These are phyloP conservation scores for Proterorhinus semilunaris DNA, from an alignment of 2,113 vertebrate species.

Conservation along the genomic window DNA sequence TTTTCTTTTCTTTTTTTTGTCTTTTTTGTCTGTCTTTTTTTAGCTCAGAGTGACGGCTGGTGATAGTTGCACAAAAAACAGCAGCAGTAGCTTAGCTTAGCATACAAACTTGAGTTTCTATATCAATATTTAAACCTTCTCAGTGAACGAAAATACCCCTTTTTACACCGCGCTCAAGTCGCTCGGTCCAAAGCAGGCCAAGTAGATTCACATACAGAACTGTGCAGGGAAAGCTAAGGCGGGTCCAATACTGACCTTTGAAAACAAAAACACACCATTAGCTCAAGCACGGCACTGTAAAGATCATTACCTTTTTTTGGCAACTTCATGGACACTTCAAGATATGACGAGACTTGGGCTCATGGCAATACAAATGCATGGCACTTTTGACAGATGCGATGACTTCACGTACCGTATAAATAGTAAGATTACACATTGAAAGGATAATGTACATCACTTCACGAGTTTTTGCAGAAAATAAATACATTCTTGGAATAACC, in stretches of 20 bases:
- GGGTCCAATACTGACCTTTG: background rate
- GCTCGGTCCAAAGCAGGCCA: constrained; percentile 17
- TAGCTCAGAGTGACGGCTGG: constrained; percentile 76
- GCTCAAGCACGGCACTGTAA: background rate
- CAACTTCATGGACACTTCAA: constrained; percentile 11
- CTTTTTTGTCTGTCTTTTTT: no score
- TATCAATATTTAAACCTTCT: constrained; percentile 29
- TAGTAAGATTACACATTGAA: constrained; percentile 31
- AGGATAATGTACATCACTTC: constrained; percentile 37
- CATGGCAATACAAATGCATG: constrained; percentile 43
- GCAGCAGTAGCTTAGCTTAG: constrained; percentile 41
- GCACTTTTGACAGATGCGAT: constrained; percentile 40
- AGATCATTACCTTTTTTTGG: constrained; percentile 6
- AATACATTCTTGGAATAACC: constrained; percentile 50
- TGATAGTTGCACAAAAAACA: constrained; percentile 70
- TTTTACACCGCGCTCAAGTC: constrained; percentile 1
- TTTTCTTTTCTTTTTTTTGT: background rate
- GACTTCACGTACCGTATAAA: constrained; percentile 20
- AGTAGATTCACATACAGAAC: constrained; percentile 12
- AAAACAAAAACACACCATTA: background rate
- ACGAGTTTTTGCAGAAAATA: constrained; percentile 49
- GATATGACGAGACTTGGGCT: constrained; percentile 8
- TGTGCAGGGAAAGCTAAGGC: background rate
- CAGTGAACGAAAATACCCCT: constrained; percentile 13
- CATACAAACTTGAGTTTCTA: constrained; percentile 40